Conservation (phyloP, 2,113 vertebrate genomes). For the Willisornis vidua region DNA sequence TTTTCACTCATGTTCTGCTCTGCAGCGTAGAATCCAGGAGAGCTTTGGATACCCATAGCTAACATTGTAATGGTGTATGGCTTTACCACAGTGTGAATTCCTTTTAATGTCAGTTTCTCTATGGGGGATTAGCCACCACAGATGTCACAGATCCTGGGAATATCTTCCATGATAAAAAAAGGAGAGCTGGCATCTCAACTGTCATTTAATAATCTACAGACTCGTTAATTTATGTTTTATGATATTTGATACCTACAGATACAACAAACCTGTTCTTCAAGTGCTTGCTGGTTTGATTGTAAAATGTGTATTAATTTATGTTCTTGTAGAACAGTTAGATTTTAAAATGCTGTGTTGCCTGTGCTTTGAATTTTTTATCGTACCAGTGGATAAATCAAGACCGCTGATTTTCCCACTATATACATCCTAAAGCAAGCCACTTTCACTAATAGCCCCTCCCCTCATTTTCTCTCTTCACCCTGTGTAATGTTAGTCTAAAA, state of each 20-base stretch:
- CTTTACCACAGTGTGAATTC: slow-evolving; percentile 73
- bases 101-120: slow-evolving; percentile 78
- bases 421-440: background rate
- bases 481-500: slow-evolving; percentile 27
- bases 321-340: slow-evolving; percentile 29
- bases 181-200: slow-evolving; percentile 67
- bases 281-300: slow-evolving; percentile 10
- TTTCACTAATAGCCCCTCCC: background rate
- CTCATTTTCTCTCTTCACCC: background rate
- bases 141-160: slow-evolving; percentile 80
- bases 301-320: slow-evolving; percentile 42
- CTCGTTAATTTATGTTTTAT: slow-evolving; percentile 55
- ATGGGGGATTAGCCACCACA: slow-evolving; percentile 73
- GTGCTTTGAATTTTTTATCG: slow-evolving; percentile 13
- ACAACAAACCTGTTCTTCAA: slow-evolving; percentile 32
- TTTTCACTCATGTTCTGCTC: slow-evolving; percentile 21
- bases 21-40: slow-evolving; percentile 13
- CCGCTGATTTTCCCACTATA: background rate
- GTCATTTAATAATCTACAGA: slow-evolving; percentile 67
- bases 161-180: slow-evolving; percentile 74
- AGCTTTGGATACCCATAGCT: slow-evolving; percentile 66
- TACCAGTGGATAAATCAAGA: background rate
- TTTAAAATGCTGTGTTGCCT: background rate
- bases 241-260: slow-evolving; percentile 54
- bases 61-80: slow-evolving; percentile 72